A percentile compares a stretch with the other conserved stretches of the same genome.
These are phyloP conservation scores for Lacerta viridis DNA, from an alignment of 2,797 vertebrate species.

Conservation along the genomic window DNA sequence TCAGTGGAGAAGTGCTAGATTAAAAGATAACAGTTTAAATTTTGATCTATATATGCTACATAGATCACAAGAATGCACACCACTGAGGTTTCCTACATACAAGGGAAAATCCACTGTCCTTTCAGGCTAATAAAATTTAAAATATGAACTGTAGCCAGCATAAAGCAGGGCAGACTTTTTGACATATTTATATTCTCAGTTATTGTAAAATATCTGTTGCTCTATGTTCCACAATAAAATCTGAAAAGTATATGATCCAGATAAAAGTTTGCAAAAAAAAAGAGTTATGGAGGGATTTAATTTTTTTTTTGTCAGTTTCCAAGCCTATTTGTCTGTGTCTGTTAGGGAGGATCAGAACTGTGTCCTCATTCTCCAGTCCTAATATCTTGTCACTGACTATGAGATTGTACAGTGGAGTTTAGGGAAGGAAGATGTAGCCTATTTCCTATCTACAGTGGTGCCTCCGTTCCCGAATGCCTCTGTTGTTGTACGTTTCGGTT, in stretches of 20 bases:
- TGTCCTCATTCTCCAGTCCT: not conserved
- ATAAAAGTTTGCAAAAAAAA: slow-evolving; percentile 4
- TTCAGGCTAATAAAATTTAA: slow-evolving; percentile 17
- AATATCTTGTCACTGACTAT: not conserved
- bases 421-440: not conserved
- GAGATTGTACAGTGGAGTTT: not conserved
- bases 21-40: slow-evolving; percentile 46
- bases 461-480: no score
- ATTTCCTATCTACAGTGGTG: not conserved
- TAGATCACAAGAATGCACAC: slow-evolving; percentile 33
- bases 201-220: not conserved
- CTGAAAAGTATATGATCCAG: accelerated
- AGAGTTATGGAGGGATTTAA: slow-evolving; percentile 7
- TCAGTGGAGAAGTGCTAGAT: slow-evolving; percentile 47
- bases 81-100: not conserved
- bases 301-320: not conserved
- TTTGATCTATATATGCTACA: not conserved
- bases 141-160: not conserved
- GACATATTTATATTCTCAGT: not conserved
- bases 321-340: not conserved
- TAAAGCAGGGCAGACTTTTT: not conserved
- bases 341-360: not conserved
- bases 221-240: not conserved
- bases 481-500: no score
- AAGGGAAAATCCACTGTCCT: slow-evolving; percentile 30